Base-by-base conservation (phyloP, 2,113 vertebrate genomes). In the Phaethon lepturus region DNA sequence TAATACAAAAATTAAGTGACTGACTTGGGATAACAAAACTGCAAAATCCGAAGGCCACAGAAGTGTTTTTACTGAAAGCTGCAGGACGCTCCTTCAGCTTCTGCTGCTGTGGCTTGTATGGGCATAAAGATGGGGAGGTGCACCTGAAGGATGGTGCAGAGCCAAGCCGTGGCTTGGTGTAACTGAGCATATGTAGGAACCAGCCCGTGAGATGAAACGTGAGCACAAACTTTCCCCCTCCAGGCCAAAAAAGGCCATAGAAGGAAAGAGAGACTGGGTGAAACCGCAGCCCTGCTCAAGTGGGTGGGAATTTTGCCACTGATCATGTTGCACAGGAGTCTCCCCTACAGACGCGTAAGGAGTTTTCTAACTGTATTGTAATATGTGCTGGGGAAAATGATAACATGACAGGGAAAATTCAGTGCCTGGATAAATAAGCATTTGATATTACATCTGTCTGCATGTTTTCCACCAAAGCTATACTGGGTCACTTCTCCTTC, bases 221-320 rank as follows among this genome's bases (percentile, higher is more conserved):
- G 50, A 84, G 17, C 23, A 35, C 12, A 77, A 66, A 44, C 23
- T 16, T 86, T 75, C 10, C 26, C 9, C 8, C 17, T 74, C 38
- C 26, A 52, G 17, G 55, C 23, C 83, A 11, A 55, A 80, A 79
- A 82, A 53, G 7, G 5, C 19, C 0, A 0, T 9, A 35, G 56
- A 66, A 88, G 13, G 59, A 82, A 58, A 74, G 50, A 67, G 33
- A 40, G 31, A 44, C 5, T 1, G 5, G 18, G 13, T 68, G 14
- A 85, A 89, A 90, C 47, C 80, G 78, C 71, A 84, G n/a, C 28
- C 26, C 22, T 68, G 29, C 19, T 83, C 66, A 72, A 82, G 19
- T 60, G 42, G 22, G 26, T 76, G 69, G 60, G 53, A 95, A 56
- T 94, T 92, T 68, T 93, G 38, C 44, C 56, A 59, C 47, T 47